phyloP scores from a whole-genome alignment of 2,888 invertebrate genomes.

The Euplagia quadripunctaria region DNA sequence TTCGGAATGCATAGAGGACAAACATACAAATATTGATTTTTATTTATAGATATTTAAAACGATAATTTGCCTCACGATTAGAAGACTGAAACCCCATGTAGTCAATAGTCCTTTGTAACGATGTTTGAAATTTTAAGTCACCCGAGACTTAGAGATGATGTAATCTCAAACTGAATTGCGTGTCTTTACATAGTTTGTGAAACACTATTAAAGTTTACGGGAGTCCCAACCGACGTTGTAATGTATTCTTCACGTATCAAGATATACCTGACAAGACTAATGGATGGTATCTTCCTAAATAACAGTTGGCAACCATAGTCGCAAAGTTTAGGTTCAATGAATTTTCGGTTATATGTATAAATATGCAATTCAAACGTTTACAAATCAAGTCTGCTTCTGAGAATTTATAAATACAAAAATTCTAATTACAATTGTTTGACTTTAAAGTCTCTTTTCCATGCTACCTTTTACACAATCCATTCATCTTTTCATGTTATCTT shows the following conservation, averaged over 20 bases:
- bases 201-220: conserved; percentile 32
- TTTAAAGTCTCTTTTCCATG: too few species aligned
- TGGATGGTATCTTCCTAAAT: background rate
- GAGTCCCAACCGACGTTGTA: conserved; percentile 6
- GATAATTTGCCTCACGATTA: background rate
- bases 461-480: too few species aligned
- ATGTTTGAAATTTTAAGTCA: background rate
- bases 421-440: too few species aligned
- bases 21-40: too few species aligned
- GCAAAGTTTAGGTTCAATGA: background rate
- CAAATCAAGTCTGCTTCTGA: too few species aligned
- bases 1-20: too few species aligned
- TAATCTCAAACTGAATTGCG: conserved; percentile 17
- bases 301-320: background rate
- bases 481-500: too few species aligned
- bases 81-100: background rate
- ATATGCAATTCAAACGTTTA: background rate
- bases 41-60: background rate
- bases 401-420: too few species aligned
- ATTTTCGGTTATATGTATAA: background rate
- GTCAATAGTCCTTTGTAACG: background rate
- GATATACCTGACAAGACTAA: conserved; percentile 12
- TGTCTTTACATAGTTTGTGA: conserved; percentile 23
- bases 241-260: conserved; percentile 13
- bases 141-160: conserved; percentile 13